Evolutionary conservation across 2,888 invertebrate species (phyloP).

Genomic region (Neoitamus cyanurus): DNA sequence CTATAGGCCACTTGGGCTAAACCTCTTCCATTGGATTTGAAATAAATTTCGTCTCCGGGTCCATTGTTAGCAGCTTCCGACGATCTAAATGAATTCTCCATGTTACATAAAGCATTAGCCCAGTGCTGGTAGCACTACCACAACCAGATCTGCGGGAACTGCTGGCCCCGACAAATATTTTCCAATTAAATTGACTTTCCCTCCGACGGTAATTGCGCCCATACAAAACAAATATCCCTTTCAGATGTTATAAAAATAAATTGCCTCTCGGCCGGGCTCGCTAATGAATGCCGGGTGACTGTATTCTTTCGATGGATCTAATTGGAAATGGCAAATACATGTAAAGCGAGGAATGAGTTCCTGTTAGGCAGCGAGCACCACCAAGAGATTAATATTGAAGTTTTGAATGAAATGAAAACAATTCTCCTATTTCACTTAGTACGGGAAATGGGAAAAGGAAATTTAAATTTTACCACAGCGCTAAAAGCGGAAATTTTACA

Average conservation of each 20-base stretch:
- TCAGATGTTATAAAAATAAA: conserved; percentile 5
- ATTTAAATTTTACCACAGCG: background rate
- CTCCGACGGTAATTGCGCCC: background rate
- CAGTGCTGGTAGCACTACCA: background rate
- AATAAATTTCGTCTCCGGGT: background rate
- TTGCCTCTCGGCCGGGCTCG: background rate
- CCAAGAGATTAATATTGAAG: background rate
- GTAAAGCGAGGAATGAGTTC: background rate
- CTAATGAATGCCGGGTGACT: conserved; percentile 5
- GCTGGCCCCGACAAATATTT: background rate
- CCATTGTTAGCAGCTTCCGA: background rate
- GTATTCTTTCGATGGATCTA: conserved; percentile 1
- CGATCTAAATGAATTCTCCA: background rate
- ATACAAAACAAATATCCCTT: conserved; percentile 5
- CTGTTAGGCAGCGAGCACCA: background rate
- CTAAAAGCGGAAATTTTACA: background rate
- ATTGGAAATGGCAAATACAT: background rate
- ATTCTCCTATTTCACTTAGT: background rate
- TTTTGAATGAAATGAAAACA: background rate
- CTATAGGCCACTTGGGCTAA: background rate
- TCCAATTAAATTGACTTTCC: conserved; percentile 5
- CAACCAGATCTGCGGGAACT: background rate
- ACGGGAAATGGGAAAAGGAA: background rate
- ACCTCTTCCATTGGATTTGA: background rate
- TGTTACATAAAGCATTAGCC: background rate